Evolutionary conservation across 92 coral and sea anemone species (phyloP), one percentile per base, ranked within the genome.

Genomic region (Heteractis magnifica): DNA sequence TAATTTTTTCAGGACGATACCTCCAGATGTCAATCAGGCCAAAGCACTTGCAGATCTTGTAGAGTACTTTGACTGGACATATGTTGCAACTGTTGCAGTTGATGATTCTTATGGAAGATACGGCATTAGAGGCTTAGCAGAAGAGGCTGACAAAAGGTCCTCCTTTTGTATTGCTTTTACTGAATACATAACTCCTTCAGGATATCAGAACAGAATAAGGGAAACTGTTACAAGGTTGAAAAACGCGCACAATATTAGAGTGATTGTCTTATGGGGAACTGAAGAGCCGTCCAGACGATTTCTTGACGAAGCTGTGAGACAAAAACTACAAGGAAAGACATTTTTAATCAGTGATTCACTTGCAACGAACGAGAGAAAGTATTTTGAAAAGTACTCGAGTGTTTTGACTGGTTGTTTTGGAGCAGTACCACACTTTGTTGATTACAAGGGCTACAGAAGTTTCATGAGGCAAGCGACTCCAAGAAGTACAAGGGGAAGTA

Each of bases 321-420:
- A 95, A 64, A 87, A 90, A 19, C 76, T 95, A 6, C 58, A 52
- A 16, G 90, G 83, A 16, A 77, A 83, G 8, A 87, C 93, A 4
- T 95, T 91, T 91, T 34, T 95, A 10, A 75, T 93, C 72, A 95
- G 98, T 79, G 97, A 93, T 81, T 90, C 93, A 10, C 78, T 93
- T 55, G 95, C 94, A 9, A 76, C 92, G 8, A 90, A 84, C 14
- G 83, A 89, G 15, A 80, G 82, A 12, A 77, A 71, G 44, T 86
- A 72, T 72, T 85, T 91, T 21, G 91, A 88, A 44, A 79, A 64
- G 19, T 91, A 90, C 58, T 68, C 81, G 23, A 78, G 82, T 59
- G 72, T 82, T 52, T 82, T 89, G 53, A 89, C 84, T 11, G 85
- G 84, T 19, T 87, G 82, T 48, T 76, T 92, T 20, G 95, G 95